These are phyloP conservation scores for Phalanger gymnotis DNA, from an alignment of 2,797 vertebrate species.

Conservation along the genomic window DNA sequence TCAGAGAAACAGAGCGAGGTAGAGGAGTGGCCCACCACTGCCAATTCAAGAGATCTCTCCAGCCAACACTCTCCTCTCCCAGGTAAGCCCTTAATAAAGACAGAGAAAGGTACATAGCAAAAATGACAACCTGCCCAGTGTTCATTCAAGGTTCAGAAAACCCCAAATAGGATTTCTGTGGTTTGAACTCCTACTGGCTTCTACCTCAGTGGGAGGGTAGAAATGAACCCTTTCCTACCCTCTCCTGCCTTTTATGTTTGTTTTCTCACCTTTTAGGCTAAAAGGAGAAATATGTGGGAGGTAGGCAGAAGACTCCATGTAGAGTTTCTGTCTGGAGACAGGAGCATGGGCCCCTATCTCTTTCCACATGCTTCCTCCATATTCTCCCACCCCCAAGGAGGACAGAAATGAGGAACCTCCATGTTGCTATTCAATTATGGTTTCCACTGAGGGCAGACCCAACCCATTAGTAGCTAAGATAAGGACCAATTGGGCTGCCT, in stretches of 20 bases:
- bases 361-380: background rate
- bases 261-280: background rate
- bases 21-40: background rate
- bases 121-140: background rate
- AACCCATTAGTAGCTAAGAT: background rate
- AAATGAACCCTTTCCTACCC: background rate
- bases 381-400: background rate
- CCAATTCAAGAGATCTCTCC: constrained; percentile 10
- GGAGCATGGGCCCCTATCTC: background rate
- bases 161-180: background rate
- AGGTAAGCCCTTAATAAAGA: constrained; percentile 28
- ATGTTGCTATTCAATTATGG: background rate
- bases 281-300: background rate
- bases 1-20: background rate
- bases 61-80: background rate
- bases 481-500: background rate
- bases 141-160: constrained; percentile 16
- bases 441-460: background rate
- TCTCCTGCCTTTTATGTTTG: background rate
- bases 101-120: background rate
- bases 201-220: background rate
- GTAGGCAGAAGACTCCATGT: background rate
- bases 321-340: background rate
- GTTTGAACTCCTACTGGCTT: background rate
- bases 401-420: background rate